Conservation (phyloP, 2,888 invertebrate genomes). For the Geotrupes spiniger region DNA sequence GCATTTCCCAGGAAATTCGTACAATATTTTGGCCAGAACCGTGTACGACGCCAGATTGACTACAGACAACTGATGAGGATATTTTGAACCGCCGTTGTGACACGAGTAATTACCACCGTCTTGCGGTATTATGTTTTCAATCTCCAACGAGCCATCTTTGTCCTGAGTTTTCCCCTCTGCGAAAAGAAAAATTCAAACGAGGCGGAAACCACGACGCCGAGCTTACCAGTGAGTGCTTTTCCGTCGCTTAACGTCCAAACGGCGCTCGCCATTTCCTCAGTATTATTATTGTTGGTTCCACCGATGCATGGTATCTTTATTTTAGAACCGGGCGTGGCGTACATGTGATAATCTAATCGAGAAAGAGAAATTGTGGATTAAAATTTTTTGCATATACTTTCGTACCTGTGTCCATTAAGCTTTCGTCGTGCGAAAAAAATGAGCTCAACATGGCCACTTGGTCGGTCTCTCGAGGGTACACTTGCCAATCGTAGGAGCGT, state of each 20-base stretch:
- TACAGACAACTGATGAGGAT: slow-evolving; percentile 42
- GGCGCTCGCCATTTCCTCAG: slow-evolving; percentile 19
- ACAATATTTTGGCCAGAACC: slow-evolving; percentile 39
- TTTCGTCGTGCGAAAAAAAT: slow-evolving; percentile 27
- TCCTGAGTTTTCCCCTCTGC: slow-evolving; percentile 31
- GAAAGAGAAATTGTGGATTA: too few relatives aligned
- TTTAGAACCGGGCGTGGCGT: slow-evolving; percentile 31
- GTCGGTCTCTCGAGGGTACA: slow-evolving; percentile 8
- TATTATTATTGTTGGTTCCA: slow-evolving; percentile 21
- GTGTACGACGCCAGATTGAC: slow-evolving; percentile 43
- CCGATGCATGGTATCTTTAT: slow-evolving; percentile 31
- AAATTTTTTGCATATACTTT: too few relatives aligned
- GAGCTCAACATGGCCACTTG: slow-evolving; percentile 12
- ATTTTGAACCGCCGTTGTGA: slow-evolving; percentile 26
- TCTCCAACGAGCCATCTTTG: slow-evolving; percentile 35
- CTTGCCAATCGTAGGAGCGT: slow-evolving; percentile 15
- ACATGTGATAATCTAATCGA: slow-evolving; percentile 31
- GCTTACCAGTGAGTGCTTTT: slow-evolving; percentile 31
- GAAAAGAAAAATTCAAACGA: slow-evolving; percentile 5
- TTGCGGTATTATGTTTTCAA: slow-evolving; percentile 41
- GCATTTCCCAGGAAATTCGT: slow-evolving; percentile 39
- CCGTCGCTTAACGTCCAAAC: slow-evolving; percentile 31
- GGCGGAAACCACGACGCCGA: too few relatives aligned
- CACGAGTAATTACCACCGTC: slow-evolving; percentile 48
- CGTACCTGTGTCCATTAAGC: slow-evolving; percentile 28